Evolutionary conservation across 1,140 invertebrate species (phyloP), one percentile per base, ranked within the genome.

Genomic region (Drosophila leontia): DNA sequence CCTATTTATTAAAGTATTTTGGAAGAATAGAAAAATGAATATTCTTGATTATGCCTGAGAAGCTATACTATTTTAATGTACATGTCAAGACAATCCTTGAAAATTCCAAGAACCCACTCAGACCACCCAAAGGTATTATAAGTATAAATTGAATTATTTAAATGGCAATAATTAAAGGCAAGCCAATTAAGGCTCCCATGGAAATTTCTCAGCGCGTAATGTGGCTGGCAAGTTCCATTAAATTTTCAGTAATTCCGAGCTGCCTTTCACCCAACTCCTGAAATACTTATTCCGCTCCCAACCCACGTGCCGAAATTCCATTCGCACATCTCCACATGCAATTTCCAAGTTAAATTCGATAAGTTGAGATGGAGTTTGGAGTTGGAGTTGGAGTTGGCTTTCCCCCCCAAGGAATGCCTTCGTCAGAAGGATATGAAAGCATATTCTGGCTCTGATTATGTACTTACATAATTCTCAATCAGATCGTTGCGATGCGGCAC

Each of bases 381-480:
- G n/a, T 8, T 35, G 17, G 7, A 19, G 51, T 8, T 17, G 29
- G 6, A 34, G 15, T 29, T 50, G 23, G 15, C 29, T 23, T 15
- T 13, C 17, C 42, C 13, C 45, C 42, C 19, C 3, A 12, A 5
- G 34, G 56, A 15, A 12, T 55, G 17, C 34, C 29, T 34, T 34
- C 29, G 0, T 17, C 1, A 29, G 7, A 17, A 19, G 32, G 12
- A 55, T 37, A 37, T 55, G 53, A 19, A 23, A 11, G 53, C 45
- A 41, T 37, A 41, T 37, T 51, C 68, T 71, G 70, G 41, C 63
- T 62, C 47, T 62, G 63, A 68, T 57, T 78, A 42, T 78, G 65
- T 62, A 82, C 97, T 97, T 94, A 99, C 98, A 93, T 99, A 98
- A 92, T 97, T 98, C 93, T 99, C 98, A 86, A 99, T 98, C 80